A percentile compares a stretch with the other conserved stretches of the same genome.
Evolutionary conservation across 2,113 vertebrate species (phyloP).

Genomic region (Callocephalon fimbriatum): DNA sequence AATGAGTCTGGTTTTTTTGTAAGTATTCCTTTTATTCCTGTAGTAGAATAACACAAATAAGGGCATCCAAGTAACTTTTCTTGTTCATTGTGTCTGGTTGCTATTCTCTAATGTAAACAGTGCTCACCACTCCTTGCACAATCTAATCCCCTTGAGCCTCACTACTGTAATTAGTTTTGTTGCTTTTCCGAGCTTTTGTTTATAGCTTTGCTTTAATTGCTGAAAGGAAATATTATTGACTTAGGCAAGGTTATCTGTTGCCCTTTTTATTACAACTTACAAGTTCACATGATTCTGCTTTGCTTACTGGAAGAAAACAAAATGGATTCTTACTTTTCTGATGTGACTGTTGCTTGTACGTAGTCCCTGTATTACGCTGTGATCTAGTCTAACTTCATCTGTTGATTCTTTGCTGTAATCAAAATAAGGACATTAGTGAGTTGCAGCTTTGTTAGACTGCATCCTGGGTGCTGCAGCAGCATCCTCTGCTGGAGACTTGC

Average conservation of each 20-base stretch:
- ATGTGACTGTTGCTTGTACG: neutral
- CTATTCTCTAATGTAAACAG: neutral
- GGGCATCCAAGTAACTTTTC: neutral
- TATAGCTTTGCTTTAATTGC: neutral
- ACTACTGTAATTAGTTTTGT: neutral
- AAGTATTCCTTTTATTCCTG: slow-evolving; percentile 30
- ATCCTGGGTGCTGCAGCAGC: neutral
- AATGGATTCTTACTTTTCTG: neutral
- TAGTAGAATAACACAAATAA: neutral
- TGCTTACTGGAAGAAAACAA: neutral
- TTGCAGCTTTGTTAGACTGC: neutral
- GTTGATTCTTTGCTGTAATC: neutral
- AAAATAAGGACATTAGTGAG: neutral
- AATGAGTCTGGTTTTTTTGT: neutral
- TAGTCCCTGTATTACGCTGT: neutral
- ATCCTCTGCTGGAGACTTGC: slow-evolving; percentile 24
- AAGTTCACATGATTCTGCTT: neutral
- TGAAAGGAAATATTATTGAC: neutral
- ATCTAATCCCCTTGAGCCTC: neutral
- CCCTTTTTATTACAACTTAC: neutral
- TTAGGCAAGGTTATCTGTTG: neutral
- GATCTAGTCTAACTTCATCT: neutral
- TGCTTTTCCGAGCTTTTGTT: slow-evolving; percentile 26
- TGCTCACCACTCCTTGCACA: neutral
- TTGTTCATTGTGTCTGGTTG: neutral